Evolutionary conservation across 2,888 invertebrate species (phyloP).

Genomic region (Netelia inedita): DNA sequence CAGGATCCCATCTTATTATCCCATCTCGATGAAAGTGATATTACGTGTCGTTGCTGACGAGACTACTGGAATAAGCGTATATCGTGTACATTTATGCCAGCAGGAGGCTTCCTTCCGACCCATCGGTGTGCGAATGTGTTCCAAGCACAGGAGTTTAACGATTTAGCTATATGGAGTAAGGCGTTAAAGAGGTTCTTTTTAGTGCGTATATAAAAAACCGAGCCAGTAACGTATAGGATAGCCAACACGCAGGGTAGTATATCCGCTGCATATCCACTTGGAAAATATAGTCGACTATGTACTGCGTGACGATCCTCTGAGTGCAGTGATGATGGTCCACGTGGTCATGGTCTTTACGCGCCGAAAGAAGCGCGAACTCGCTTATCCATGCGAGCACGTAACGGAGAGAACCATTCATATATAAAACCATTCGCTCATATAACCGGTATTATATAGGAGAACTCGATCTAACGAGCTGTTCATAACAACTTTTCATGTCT

Average conservation of each 20-base stretch:
- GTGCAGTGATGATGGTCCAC: constrained; percentile 14
- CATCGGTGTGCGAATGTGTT: constrained; percentile 11
- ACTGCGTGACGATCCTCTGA: not conserved
- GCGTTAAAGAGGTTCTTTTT: constrained; percentile 38
- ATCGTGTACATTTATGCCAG: constrained; percentile 18
- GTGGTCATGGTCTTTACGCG: constrained; percentile 3
- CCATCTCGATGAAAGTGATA: constrained; percentile 31
- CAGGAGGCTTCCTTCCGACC: not conserved
- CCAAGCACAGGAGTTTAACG: constrained; percentile 49
- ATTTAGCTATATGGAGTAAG: constrained; percentile 23
- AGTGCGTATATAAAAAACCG: constrained; percentile 53
- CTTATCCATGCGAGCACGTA: constrained; percentile 21
- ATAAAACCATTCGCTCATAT: not conserved
- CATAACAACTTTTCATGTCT: constrained; percentile 21
- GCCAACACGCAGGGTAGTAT: constrained; percentile 3
- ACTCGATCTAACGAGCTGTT: constrained; percentile 29
- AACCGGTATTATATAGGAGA: not conserved
- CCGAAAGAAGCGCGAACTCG: not conserved
- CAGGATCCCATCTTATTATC: not conserved
- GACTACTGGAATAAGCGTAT: constrained; percentile 26
- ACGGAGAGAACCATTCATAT: constrained; percentile 13
- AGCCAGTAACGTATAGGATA: constrained; percentile 19
- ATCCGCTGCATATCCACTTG: constrained; percentile 17
- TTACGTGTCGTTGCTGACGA: constrained; percentile 39
- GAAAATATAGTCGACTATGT: constrained; percentile 14